A percentile compares a stretch with the other conserved stretches of the same genome.
Conservation (phyloP, 2,113 vertebrate genomes). For the Eulacestoma nigropectus region DNA sequence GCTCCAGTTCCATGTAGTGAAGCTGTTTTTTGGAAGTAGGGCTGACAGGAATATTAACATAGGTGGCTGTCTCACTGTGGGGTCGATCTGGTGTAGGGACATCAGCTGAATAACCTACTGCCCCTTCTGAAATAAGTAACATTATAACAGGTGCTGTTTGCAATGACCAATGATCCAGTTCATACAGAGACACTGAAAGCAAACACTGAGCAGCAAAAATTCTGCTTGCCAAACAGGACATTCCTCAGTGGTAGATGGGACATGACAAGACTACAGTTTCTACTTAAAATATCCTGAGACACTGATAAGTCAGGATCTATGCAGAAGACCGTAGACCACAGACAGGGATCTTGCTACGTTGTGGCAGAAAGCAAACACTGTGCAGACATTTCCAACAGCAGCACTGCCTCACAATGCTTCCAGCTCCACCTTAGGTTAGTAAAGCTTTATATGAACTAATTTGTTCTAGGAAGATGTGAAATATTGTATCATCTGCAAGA, state of each 20-base stretch:
- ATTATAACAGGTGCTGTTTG: not conserved
- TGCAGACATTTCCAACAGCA: not conserved
- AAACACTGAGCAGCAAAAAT: not conserved
- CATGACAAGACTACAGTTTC: not conserved
- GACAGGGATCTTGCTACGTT: not conserved
- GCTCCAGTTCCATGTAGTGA: conserved; percentile 82
- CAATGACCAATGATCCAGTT: not conserved
- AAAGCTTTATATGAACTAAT: not conserved
- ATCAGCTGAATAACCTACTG: conserved; percentile 70
- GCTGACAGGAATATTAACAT: conserved; percentile 84
- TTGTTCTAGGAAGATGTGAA: not conserved
- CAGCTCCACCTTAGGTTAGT: not conserved
- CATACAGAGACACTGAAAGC: not conserved
- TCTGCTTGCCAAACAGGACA: not conserved
- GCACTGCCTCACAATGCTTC: not conserved
- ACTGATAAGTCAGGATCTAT: not conserved
- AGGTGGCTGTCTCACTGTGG: conserved; percentile 69
- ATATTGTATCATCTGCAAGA: not conserved
- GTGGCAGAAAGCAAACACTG: not conserved
- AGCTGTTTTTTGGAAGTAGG: conserved; percentile 77
- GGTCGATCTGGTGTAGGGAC: conserved; percentile 60
- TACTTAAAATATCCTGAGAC: not conserved
- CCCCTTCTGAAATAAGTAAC: conserved; percentile 51
- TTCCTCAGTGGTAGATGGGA: not conserved
- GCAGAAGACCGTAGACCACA: not conserved